These are phyloP conservation scores for Oreochromis niloticus DNA, from an alignment of 2,113 vertebrate species.

Conservation along the genomic window DNA sequence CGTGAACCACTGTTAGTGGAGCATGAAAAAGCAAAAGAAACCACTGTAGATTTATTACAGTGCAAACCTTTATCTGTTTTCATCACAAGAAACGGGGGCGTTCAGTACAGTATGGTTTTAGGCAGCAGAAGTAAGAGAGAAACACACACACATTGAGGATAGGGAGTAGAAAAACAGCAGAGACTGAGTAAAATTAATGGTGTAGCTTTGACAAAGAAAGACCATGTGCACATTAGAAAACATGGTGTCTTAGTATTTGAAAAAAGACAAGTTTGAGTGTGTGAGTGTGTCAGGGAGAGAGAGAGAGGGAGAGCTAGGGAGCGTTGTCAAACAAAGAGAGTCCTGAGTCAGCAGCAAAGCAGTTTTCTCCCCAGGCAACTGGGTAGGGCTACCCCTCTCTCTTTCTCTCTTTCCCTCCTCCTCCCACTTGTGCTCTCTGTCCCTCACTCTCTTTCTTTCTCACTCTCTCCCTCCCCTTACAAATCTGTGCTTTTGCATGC, in stretches of 20 bases:
- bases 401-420: background rate
- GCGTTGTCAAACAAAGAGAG: slow-evolving; percentile 80
- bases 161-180: slow-evolving; percentile 58
- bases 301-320: slow-evolving; percentile 41
- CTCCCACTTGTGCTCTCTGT: background rate
- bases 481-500: slow-evolving; percentile 54
- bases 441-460: background rate
- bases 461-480: slow-evolving; percentile 32
- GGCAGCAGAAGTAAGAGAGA: slow-evolving; percentile 1
- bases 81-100: slow-evolving; percentile 30
- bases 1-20: slow-evolving; percentile 33
- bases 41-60: slow-evolving; percentile 46
- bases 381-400: slow-evolving; percentile 62
- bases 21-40: slow-evolving; percentile 51
- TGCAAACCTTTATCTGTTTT: slow-evolving; percentile 55
- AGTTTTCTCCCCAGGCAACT: slow-evolving; percentile 77
- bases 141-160: background rate
- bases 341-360: slow-evolving; percentile 80
- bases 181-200: slow-evolving; percentile 35
- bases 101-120: background rate
- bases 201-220: slow-evolving; percentile 16
- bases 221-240: slow-evolving; percentile 42
- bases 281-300: slow-evolving; percentile 25
- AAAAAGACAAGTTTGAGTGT: slow-evolving; percentile 37
- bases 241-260: slow-evolving; percentile 33